Percentiles rank a stretch among this genome's conserved stretches.
These are phyloP conservation scores for Artemia franciscana DNA, from an alignment of 1,140 invertebrate genomes.

Conservation along the genomic window DNA sequence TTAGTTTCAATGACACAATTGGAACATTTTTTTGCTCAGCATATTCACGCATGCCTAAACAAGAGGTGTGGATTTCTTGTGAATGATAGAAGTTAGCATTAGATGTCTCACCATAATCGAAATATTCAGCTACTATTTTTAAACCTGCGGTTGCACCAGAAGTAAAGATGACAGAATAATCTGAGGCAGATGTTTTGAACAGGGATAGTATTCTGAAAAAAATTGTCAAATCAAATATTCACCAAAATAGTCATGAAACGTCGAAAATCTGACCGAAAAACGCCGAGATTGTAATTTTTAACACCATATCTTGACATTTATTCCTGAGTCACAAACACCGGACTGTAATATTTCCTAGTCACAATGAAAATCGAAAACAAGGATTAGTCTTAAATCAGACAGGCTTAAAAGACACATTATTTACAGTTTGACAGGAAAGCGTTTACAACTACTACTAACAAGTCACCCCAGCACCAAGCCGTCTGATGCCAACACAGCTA, in stretches of 20 bases:
- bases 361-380: neutral
- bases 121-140: constrained; percentile 59
- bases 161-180: neutral
- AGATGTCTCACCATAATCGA: constrained; percentile 28
- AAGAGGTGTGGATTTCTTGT: constrained; percentile 82
- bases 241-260: neutral
- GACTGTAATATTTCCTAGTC: neutral
- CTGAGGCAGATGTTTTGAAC: neutral
- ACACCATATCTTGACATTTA: too few relatives aligned
- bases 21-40: constrained; percentile 12
- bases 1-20: constrained; percentile 5
- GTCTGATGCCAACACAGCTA: too few relatives aligned
- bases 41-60: constrained; percentile 61
- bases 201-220: neutral
- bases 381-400: neutral
- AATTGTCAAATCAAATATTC: neutral
- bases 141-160: constrained; percentile 53
- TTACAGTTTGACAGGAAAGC: too few relatives aligned
- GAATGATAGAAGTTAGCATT: constrained; percentile 49
- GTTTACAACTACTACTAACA: too few relatives aligned
- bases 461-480: too few relatives aligned
- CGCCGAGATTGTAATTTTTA: too few relatives aligned
- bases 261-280: too few relatives aligned
- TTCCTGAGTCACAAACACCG: neutral
- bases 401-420: too few relatives aligned